phyloP scores from a whole-genome alignment of 1,140 invertebrate species.

The Tetramorium simillimum region DNA sequence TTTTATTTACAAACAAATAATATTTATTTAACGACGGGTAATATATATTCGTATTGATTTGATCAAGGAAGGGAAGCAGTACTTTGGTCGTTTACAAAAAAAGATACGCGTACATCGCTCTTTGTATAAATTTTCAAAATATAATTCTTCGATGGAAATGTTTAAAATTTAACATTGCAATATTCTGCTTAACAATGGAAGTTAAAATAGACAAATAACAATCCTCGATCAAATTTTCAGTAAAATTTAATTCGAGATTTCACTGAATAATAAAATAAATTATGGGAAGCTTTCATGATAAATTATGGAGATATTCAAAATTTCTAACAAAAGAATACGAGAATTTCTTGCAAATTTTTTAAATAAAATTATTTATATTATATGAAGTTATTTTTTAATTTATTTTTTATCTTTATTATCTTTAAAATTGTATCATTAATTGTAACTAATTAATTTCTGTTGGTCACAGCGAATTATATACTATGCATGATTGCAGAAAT shows the following conservation, averaged over 20 bases:
- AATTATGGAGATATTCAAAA: not conserved
- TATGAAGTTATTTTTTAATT: not conserved
- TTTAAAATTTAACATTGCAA: constrained; percentile 5
- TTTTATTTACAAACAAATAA: not conserved
- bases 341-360: not conserved
- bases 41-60: not conserved
- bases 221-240: not conserved
- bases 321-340: not conserved
- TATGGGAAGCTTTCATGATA: not conserved
- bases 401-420: not conserved
- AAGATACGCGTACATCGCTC: not conserved
- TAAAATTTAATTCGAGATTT: not conserved
- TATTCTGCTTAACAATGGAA: not conserved
- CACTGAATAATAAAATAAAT: not conserved
- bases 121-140: not conserved
- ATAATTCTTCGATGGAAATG: not conserved
- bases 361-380: not conserved
- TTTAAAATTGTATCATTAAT: not conserved
- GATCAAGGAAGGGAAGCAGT: not conserved
- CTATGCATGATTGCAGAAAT: not conserved
- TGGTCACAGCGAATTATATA: not conserved
- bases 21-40: not conserved
- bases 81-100: not conserved
- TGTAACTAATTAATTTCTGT: constrained; percentile 6
- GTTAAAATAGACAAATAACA: not conserved